phyloP scores from a whole-genome alignment of 2,888 invertebrate species.

The Osmoderma eremita region DNA sequence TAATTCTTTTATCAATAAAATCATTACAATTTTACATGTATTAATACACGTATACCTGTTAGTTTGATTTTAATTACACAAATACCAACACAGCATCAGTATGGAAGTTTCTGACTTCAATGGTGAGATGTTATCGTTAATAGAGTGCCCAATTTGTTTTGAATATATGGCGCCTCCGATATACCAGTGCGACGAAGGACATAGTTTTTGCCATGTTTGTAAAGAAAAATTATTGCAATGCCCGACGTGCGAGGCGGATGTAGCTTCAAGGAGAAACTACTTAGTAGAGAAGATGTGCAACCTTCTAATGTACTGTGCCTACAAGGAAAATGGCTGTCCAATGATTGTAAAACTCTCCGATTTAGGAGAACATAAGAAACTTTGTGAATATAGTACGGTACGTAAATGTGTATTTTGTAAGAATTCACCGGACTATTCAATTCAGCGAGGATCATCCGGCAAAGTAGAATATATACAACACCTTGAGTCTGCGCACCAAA shows the following conservation, averaged over 20 bases:
- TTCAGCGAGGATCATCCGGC: too few relatives aligned
- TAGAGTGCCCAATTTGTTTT: conserved; percentile 59
- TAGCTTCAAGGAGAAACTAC: conserved; percentile 55
- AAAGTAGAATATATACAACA: too few relatives aligned
- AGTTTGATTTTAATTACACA: too few relatives aligned
- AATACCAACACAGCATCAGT: too few relatives aligned
- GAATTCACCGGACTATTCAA: too few relatives aligned
- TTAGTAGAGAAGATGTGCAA: conserved; percentile 54
- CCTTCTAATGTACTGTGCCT: conserved; percentile 53
- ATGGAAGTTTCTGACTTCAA: too few relatives aligned
- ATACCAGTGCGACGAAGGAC: conserved; percentile 56
- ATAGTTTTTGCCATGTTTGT: conserved; percentile 57
- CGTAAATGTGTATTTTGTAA: too few relatives aligned
- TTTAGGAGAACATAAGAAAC: not conserved
- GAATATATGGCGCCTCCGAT: conserved; percentile 59
- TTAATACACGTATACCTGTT: too few relatives aligned
- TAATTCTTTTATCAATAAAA: too few relatives aligned
- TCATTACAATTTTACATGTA: too few relatives aligned
- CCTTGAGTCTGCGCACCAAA: too few relatives aligned
- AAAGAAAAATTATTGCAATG: conserved; percentile 52
- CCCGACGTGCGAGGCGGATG: conserved; percentile 53
- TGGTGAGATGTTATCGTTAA: conserved; percentile 38
- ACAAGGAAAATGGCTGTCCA: not conserved
- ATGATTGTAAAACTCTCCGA: too few relatives aligned
- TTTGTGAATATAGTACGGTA: not conserved